Base-by-base conservation (phyloP, 2,113 vertebrate species). In the Aptenodytes forsteri region DNA sequence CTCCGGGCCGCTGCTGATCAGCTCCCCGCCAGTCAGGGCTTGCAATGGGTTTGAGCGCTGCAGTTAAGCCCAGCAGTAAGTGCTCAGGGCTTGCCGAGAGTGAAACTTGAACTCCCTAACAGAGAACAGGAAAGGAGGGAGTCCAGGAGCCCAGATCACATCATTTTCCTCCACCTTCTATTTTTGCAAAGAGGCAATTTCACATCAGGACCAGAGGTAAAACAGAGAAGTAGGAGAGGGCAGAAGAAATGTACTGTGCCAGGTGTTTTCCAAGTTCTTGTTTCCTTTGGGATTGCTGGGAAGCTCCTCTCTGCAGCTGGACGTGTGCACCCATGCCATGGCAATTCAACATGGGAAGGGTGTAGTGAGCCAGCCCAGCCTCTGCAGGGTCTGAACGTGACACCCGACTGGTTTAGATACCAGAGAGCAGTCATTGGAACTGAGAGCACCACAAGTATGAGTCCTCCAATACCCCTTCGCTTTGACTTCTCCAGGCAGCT, bases 241-340 rank as follows among this genome's bases (percentile, higher is more conserved):
- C 61, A 58, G 59, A 20, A 66, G 21, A 61, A 69, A n/a, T 4
- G 26, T 9, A 3, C 29, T 16, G 13, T 52, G 32, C n/a, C 25
- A 26, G 50, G 29, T 14, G 25, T 49, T 26, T 25, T n/a, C 77
- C 0, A 1, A 40, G 23, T 8, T 13, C 19, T 25, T 16, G 11
- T 16, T 25, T 14, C 44, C 38, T 34, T 27, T 22, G 10, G 7
- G 22, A 30, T 21, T 17, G 36, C 65, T 46, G 65, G 73, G 55
- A 46, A 61, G 55, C 34, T 34, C 27, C 22, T 44, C 36, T 14
- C 36, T 1, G 9, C 64, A 69, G 19, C 79, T 30, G 15, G 25
- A 6, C 4, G 1, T 5, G 11, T 19, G 36, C 8, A 2, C 49
- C 54, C 32, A 15, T 5, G 11, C 71, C 27, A 25, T 2, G 18